Base-by-base conservation (phyloP, 2,888 invertebrate species). In the Lasius fuliginosus region DNA sequence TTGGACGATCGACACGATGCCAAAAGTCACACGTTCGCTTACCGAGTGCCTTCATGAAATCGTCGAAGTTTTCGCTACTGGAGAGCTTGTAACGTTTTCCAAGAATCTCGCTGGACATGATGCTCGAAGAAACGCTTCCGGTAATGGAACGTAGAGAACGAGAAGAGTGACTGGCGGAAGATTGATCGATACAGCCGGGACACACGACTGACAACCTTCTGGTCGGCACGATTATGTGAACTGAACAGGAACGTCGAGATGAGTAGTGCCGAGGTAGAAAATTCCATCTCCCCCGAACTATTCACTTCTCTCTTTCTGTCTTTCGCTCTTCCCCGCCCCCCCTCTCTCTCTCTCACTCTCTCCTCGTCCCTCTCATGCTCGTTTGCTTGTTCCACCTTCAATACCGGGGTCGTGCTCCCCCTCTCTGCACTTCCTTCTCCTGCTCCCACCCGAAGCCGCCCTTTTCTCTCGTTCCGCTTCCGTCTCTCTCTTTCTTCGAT, bases 41-140 rank as follows among this genome's bases (percentile, higher is more conserved):
- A 60, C 98, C 98, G 85, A 98, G 95, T 81, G 97, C 96, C 95
- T 98, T 98, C 98, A 98, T 97, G 95, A 98, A 98, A 85, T 98
- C 98, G 92, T 98, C 98, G 95, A 98, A 98, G 94, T 98, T 98
- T 91, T 98, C 98, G 92, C 97, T 97, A 86, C 96, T 96, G 90
- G 95, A 95, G 95, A 98, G 96, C 95, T 98, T 98, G 96, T 97
- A 98, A 94, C 97, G 97, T 95, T 97, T 98, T 94, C 97, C 98
- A 64, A 95, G 93, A 90, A 96, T 95, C n/a, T 90, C 90, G 75
- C 85, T 83, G 81, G 89, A 88, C 92, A 93, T 92, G 83, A 23
- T 85, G 87, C 85, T 88, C 56, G 86, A 76, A 68, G 79, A 42
- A 36, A 12, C 23, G 23, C 58, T 68, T 30, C 64, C 42, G 76